phyloP scores from a whole-genome alignment of 2,113 vertebrate species.

The Siphamia tubifer region DNA sequence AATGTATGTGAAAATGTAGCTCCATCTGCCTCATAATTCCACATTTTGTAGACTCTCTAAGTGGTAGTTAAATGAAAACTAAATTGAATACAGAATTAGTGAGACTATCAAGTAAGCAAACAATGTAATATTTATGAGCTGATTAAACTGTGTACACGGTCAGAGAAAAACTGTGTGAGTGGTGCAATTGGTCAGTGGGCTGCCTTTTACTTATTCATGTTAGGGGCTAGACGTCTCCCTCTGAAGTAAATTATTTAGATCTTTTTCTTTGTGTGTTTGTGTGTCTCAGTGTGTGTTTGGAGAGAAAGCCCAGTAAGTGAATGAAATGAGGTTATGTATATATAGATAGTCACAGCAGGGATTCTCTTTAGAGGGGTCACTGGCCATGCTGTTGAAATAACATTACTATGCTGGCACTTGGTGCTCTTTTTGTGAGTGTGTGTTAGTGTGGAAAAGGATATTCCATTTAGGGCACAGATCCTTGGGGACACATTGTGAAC shows the following conservation, averaged over 20 bases:
- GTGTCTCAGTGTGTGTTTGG: conserved; percentile 17
- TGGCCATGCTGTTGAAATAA: conserved; percentile 66
- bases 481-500: conserved; percentile 56
- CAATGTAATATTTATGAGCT: conserved; percentile 65
- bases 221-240: conserved; percentile 50
- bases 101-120: conserved; percentile 63
- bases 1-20: not conserved
- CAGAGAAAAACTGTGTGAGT: conserved; percentile 14
- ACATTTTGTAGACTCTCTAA: conserved; percentile 27
- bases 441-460: conserved; percentile 23
- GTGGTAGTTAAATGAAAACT: conserved; percentile 43
- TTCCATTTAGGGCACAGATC: conserved; percentile 64
- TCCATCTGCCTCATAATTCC: not conserved
- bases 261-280: conserved; percentile 53
- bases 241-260: conserved; percentile 77
- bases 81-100: conserved; percentile 62
- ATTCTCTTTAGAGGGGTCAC: conserved; percentile 69
- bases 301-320: conserved; percentile 10
- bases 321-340: conserved; percentile 67
- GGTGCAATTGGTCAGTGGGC: conserved; percentile 39
- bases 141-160: conserved; percentile 66
- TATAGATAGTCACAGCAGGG: conserved; percentile 59
- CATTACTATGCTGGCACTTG: conserved; percentile 43
- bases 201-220: conserved; percentile 71
- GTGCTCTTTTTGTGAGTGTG: conserved; percentile 17